phyloP scores from a whole-genome alignment of 2,888 invertebrate species.

The Tipula confusa region DNA sequence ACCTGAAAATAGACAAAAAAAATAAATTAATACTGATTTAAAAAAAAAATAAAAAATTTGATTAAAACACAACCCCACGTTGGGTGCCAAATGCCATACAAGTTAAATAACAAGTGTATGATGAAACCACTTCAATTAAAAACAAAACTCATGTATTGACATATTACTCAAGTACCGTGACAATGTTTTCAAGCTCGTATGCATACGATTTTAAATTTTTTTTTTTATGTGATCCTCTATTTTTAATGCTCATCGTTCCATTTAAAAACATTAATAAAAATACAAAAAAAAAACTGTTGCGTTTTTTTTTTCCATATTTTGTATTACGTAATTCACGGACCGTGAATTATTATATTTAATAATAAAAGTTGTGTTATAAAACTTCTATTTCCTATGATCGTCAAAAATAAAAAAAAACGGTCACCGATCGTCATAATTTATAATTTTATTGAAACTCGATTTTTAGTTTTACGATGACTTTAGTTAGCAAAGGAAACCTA shows the following conservation, averaged over 20 bases:
- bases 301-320: not conserved
- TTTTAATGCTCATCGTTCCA: slow-evolving; percentile 25
- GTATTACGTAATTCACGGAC: not conserved
- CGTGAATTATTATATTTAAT: slow-evolving; percentile 20
- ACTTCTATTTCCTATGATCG: slow-evolving; percentile 3
- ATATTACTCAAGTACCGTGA: slow-evolving; percentile 12
- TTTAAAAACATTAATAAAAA: not conserved
- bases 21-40: not conserved
- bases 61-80: too few relatives aligned
- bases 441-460: slow-evolving; percentile 20
- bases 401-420: not conserved
- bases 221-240: not conserved
- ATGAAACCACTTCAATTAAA: not conserved
- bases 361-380: not conserved
- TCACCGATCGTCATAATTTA: slow-evolving; percentile 12
- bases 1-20: not conserved
- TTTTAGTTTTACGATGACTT: not conserved
- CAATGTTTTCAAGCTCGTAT: not conserved
- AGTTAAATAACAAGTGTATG: not conserved
- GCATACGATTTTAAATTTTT: not conserved
- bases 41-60: not conserved
- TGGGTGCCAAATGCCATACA: not conserved
- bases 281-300: not conserved
- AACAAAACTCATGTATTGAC: not conserved
- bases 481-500: not conserved